Base-by-base conservation (phyloP, 2,888 invertebrate species). In the Corbicula japonica region DNA sequence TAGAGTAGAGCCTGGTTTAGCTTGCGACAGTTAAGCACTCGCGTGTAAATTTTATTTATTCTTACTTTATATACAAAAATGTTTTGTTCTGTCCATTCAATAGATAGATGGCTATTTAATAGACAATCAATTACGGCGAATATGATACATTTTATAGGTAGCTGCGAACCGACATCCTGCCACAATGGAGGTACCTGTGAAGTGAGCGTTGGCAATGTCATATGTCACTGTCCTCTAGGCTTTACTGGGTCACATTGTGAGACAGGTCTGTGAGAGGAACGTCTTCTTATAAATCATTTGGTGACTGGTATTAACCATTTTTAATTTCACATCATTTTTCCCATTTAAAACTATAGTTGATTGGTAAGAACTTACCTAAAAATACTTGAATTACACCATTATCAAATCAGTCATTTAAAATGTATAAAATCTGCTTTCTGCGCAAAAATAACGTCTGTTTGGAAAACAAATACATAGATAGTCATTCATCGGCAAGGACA, bases 141-240 rank as follows among this genome's bases (percentile, higher is more conserved):
- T 6, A 18, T 21, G 10, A 48, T 6, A 58, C 35, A 35, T 34
- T n/a, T 12, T 32, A 4, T 28, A 58, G 32, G 23, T 32, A 2
- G 34, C 58, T 5, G 23, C 58, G 18, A 34, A 2, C 0, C 60
- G n/a, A n/a, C n/a, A n/a, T n/a, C 61, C 28, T 61, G 61, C 46
- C 28, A 41, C 8, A 26, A 61, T 41, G 44, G 61, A 61, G 61
- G 61, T 30, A 5, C 2, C 15, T 56, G 56, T 56, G 28, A 32
- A n/a, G 56, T 34, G 5, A 23, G 32, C 2, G 10, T n/a, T 2
- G 5, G 21, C 38, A n/a, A 41, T 26, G 35, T 38, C 28, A 23
- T 26, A 4, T 60, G 60, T 38, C 35, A 12, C 23, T 60, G 60
- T 60, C 38, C 35, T 21, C n/a, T 23, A 2, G 60, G 60, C 12